Evolutionary conservation across 2,797 vertebrate species (phyloP).

Genomic region (Enteromius paludinosus): DNA sequence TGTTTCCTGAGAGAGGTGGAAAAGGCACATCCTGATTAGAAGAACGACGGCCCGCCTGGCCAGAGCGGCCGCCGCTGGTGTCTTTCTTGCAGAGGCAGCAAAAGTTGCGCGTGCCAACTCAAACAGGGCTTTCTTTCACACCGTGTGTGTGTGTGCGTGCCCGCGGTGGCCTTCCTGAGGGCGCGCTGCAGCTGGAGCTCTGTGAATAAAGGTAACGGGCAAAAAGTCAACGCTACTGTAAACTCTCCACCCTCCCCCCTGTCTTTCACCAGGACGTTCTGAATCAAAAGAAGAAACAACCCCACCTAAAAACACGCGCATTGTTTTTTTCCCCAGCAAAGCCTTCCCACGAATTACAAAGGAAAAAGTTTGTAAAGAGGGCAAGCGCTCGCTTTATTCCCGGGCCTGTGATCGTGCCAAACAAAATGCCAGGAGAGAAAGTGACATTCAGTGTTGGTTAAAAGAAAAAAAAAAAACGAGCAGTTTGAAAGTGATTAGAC

Average conservation of each 20-base stretch:
- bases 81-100: conserved; percentile 95
- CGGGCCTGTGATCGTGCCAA: conserved; percentile 69
- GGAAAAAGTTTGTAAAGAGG: conserved; percentile 62
- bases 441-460: conserved; percentile 74
- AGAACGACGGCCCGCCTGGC: conserved; percentile 77
- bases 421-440: conserved; percentile 76
- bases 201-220: conserved; percentile 89
- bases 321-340: conserved; percentile 64
- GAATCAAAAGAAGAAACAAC: conserved; percentile 80
- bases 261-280: conserved; percentile 82
- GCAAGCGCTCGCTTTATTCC: conserved; percentile 65
- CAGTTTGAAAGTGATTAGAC: conserved; percentile 78
- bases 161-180: conserved; percentile 90
- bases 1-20: conserved; percentile 98
- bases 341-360: conserved; percentile 75
- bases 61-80: conserved; percentile 82
- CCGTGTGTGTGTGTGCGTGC: conserved; percentile 75
- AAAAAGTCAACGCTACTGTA: conserved; percentile 93
- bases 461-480: conserved; percentile 65
- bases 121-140: conserved; percentile 89
- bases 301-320: conserved; percentile 76
- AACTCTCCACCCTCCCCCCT: conserved; percentile 75
- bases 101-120: conserved; percentile 92
- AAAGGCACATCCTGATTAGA: conserved; percentile 89
- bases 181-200: conserved; percentile 91